phyloP scores from a whole-genome alignment of 2,888 invertebrate species.

The Diarsia brunnea region DNA sequence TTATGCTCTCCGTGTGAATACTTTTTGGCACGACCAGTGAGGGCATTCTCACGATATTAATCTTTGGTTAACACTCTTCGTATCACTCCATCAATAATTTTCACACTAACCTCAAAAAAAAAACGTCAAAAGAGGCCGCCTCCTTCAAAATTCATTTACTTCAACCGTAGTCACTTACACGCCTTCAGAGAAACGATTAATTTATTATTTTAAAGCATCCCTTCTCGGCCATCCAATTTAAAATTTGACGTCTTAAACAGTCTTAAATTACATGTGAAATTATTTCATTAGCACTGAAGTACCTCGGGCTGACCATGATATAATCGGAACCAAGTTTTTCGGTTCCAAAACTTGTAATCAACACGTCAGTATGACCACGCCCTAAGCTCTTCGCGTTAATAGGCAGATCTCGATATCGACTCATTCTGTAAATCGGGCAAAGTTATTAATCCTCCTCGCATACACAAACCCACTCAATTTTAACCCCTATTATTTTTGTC shows the following conservation, averaged over 20 bases:
- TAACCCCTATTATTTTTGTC: constrained; percentile 40
- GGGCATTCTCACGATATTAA: neutral
- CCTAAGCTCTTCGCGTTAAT: constrained; percentile 86
- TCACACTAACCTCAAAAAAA: constrained; percentile 62
- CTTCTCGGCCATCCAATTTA: constrained; percentile 90
- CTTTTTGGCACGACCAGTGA: neutral
- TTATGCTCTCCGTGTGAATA: neutral
- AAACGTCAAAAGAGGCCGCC: constrained; percentile 53
- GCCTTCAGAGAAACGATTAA: constrained; percentile 88
- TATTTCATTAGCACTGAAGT: constrained; percentile 88
- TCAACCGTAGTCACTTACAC: constrained; percentile 75
- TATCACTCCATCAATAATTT: constrained; percentile 67
- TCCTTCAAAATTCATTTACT: constrained; percentile 81
- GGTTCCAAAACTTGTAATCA: constrained; percentile 87
- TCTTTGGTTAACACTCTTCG: constrained; percentile 30
- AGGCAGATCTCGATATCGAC: constrained; percentile 85
- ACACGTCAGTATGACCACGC: constrained; percentile 86
- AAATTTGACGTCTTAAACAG: constrained; percentile 91
- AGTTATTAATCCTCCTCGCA: constrained; percentile 53
- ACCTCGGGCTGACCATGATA: constrained; percentile 76
- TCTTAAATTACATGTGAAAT: constrained; percentile 89
- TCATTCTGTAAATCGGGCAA: constrained; percentile 79
- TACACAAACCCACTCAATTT: constrained; percentile 39
- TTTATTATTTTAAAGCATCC: constrained; percentile 87
- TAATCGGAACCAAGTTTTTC: constrained; percentile 80